Base-by-base conservation (phyloP, 2,113 vertebrate genomes). In the Sebastes fasciatus region DNA sequence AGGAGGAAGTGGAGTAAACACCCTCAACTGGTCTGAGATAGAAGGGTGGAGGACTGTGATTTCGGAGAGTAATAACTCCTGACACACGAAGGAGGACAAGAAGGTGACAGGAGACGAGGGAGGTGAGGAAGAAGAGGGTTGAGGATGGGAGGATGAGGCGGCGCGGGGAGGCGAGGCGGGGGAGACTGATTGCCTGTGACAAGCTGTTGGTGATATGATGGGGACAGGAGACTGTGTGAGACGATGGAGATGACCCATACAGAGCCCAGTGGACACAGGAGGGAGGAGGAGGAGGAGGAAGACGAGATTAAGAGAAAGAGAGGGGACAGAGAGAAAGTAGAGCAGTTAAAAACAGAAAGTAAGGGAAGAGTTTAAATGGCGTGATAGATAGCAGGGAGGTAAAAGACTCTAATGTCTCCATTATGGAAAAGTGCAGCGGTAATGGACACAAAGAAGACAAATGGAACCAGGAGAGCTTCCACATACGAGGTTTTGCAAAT, bases 151-250 rank as follows among this genome's bases (percentile, higher is more conserved):
- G 79, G 81, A 61, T 72, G 83, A 57, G 79, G 84, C 74, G 63
- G 54, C 8, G 81, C 79, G 9, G 88, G 10, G 86, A 87, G 55
- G 85, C 49, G 74, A 86, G 82, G 77, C 87, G 23, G 23, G 40
- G 51, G 64, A 89, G 80, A 77, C 79, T 93, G 92, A 95, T 95
- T 89, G 92, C 63, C 84, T 92, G 86, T 92, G 95, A 95, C 95
- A 96, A 91, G 94, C 89, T 93, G 92, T 93, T 89, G 85, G 89
- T 93, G 93, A 94, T 91, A 93, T 90, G 91, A 93, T 86, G 91
- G 86, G 85, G 88, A 93, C 89, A 68, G 80, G 86, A 87, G 88
- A 87, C 76, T 62, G 78, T 80, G 77, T 58, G 86, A 87, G 80
- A 71, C 66, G 79, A 88, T 72, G n/a, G 86, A 71, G 84, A 91